These are phyloP conservation scores for Calyptommatus sinebrachiatus DNA, from an alignment of 2,113 vertebrate genomes.

Conservation along the genomic window DNA sequence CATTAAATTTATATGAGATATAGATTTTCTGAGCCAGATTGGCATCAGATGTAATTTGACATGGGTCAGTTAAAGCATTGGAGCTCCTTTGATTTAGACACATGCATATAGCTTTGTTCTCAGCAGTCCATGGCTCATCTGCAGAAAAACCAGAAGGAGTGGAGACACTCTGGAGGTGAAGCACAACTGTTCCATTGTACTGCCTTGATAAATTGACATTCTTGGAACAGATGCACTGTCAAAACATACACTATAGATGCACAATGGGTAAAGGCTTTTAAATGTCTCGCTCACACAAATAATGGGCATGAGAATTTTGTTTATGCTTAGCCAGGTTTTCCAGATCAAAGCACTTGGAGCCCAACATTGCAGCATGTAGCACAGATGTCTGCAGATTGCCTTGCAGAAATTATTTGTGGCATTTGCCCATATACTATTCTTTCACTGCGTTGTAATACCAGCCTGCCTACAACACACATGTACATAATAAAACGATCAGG, in stretches of 20 bases:
- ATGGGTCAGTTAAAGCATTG: slow-evolving; percentile 24
- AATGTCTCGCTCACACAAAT: slow-evolving; percentile 6
- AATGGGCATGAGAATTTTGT: slow-evolving; percentile 11
- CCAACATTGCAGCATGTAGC: slow-evolving; percentile 6
- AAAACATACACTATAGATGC: neutral
- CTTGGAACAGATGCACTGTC: neutral
- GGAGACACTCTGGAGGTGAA: neutral
- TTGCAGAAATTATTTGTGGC: slow-evolving; percentile 17
- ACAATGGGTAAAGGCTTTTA: neutral
- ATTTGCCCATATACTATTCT: neutral
- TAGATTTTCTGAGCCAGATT: slow-evolving; percentile 18
- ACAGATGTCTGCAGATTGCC: slow-evolving; percentile 19
- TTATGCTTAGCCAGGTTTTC: slow-evolving; percentile 20
- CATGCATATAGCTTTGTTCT: neutral
- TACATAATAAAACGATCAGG: neutral
- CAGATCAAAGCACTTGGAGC: slow-evolving; percentile 2
- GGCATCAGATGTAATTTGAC: slow-evolving; percentile 23
- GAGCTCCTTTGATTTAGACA: slow-evolving; percentile 5
- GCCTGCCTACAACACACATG: neutral
- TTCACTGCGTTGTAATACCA: neutral
- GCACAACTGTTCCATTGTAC: neutral
- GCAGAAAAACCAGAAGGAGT: neutral
- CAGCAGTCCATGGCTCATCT: slow-evolving; percentile 4
- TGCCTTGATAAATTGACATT: neutral
- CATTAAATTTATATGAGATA: slow-evolving; percentile 34